Percentiles rank a stretch among this genome's conserved stretches.
phyloP scores from a whole-genome alignment of 2,888 invertebrate species.

The Rhyacophila evoluta region DNA sequence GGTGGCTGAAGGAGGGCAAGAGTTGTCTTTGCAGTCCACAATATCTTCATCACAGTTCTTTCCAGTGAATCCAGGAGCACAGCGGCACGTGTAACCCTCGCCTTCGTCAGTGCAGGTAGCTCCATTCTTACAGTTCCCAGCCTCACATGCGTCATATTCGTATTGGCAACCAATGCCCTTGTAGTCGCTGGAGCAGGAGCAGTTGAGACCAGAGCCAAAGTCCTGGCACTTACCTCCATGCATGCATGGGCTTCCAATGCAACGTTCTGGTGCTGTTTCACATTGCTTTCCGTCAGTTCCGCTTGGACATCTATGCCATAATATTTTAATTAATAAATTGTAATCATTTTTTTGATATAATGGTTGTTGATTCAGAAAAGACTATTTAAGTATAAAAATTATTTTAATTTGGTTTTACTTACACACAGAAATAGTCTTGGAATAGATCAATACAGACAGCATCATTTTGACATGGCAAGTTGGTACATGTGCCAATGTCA shows the following conservation, averaged over 20 bases:
- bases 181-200: slow-evolving; percentile 89
- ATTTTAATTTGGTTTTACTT: slow-evolving; percentile 65
- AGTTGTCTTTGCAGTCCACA: slow-evolving; percentile 91
- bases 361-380: too few species aligned
- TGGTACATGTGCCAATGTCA: slow-evolving; percentile 89
- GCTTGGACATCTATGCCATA: slow-evolving; percentile 79
- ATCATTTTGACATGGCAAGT: slow-evolving; percentile 92
- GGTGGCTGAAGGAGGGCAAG: slow-evolving; percentile 93
- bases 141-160: slow-evolving; percentile 92
- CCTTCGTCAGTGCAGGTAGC: slow-evolving; percentile 92
- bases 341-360: too few species aligned
- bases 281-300: slow-evolving; percentile 98
- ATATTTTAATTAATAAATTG: too few species aligned
- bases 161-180: slow-evolving; percentile 93
- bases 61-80: slow-evolving; percentile 83
- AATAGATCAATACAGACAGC: slow-evolving; percentile 92
- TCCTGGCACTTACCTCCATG: slow-evolving; percentile 96
- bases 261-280: slow-evolving; percentile 95
- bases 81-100: slow-evolving; percentile 86
- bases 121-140: slow-evolving; percentile 91
- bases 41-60: slow-evolving; percentile 93
- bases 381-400: too few species aligned
- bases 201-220: slow-evolving; percentile 94
- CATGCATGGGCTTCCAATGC: slow-evolving; percentile 95
- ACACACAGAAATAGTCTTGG: slow-evolving; percentile 92